phyloP scores from a whole-genome alignment of 2,888 invertebrate genomes.

The Xestia rhomboidea region DNA sequence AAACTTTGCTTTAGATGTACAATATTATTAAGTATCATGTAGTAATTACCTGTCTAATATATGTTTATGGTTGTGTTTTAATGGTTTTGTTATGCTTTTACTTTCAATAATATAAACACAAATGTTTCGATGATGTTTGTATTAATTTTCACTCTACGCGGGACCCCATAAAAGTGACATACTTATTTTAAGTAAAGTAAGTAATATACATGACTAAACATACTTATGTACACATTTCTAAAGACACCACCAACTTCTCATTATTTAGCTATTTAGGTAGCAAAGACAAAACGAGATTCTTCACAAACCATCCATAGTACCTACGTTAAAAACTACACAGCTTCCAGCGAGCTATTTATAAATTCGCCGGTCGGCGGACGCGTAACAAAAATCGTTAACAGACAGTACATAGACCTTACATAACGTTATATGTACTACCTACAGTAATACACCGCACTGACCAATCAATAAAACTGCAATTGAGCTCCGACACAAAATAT shows the following conservation, averaged over 20 bases:
- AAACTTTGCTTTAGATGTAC: background rate
- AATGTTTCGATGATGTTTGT: conserved; percentile 16
- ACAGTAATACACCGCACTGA: conserved; percentile 54
- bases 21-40: conserved; percentile 18
- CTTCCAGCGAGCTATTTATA: conserved; percentile 37
- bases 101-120: conserved; percentile 21
- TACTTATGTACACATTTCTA: background rate
- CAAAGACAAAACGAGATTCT: conserved; percentile 1
- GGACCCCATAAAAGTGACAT: background rate
- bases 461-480: conserved; percentile 70
- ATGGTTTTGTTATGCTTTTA: conserved; percentile 17
- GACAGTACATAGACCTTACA: conserved; percentile 53
- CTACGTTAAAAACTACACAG: conserved; percentile 29
- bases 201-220: background rate
- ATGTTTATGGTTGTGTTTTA: background rate
- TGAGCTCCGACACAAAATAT: conserved; percentile 67
- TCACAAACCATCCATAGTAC: background rate
- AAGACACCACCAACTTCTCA: background rate
- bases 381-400: conserved; percentile 65
- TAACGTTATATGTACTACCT: conserved; percentile 36
- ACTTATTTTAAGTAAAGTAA: background rate
- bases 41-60: background rate
- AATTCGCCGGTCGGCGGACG: conserved; percentile 30
- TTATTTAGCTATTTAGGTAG: background rate
- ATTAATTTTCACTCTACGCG: conserved; percentile 14